These are phyloP conservation scores for Holacanthus passer DNA, from an alignment of 2,113 vertebrate genomes.

Conservation along the genomic window DNA sequence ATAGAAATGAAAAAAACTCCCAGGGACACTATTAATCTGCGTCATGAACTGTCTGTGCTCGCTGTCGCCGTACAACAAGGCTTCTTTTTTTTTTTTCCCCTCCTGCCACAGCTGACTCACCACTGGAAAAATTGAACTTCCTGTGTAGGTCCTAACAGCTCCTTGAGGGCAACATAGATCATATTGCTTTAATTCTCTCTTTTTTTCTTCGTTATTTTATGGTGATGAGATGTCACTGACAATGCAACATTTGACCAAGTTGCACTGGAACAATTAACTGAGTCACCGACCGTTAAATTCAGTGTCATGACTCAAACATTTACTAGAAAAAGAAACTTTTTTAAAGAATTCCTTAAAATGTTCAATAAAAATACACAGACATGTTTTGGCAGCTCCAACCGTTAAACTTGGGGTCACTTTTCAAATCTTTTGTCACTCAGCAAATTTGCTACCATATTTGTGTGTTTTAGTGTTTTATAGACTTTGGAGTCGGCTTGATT, in stretches of 20 bases:
- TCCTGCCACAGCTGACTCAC: slow-evolving; percentile 62
- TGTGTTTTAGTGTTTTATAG: slow-evolving; percentile 29
- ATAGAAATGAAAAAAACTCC: not conserved
- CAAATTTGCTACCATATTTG: slow-evolving; percentile 10
- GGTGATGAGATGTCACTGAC: too few relatives aligned
- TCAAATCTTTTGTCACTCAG: slow-evolving; percentile 1
- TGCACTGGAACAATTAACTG: not conserved
- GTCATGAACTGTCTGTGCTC: slow-evolving; percentile 30
- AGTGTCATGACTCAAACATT: not conserved
- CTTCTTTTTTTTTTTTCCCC: slow-evolving; percentile 18
- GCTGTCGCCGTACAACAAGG: slow-evolving; percentile 34
- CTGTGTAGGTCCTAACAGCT: slow-evolving; percentile 47
- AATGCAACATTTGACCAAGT: not conserved
- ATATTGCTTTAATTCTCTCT: slow-evolving; percentile 38
- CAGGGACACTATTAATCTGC: not conserved
- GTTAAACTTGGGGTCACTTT: not conserved
- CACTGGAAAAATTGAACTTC: slow-evolving; percentile 77
- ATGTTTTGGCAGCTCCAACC: not conserved
- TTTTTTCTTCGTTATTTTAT: not conserved
- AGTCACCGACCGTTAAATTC: not conserved
- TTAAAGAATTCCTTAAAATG: not conserved
- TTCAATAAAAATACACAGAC: not conserved
- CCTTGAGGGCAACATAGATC: slow-evolving; percentile 40
- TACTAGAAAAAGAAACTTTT: not conserved
- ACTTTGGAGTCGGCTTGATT: slow-evolving; percentile 55